These are phyloP conservation scores for Pteronotus mesoamericanus DNA, from an alignment of 2,797 vertebrate species.

Conservation along the genomic window DNA sequence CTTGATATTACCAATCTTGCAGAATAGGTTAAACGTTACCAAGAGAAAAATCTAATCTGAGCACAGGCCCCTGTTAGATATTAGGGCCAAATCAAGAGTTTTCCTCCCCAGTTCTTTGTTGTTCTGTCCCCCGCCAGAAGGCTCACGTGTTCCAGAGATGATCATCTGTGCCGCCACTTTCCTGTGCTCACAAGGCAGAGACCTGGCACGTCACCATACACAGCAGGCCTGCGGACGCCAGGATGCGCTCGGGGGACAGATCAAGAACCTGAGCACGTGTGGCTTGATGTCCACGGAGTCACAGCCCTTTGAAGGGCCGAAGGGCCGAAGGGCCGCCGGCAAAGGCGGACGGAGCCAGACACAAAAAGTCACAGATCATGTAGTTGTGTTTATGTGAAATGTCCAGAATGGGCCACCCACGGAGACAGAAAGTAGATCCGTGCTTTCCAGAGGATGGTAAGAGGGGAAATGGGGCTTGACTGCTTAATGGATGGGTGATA, in stretches of 20 bases:
- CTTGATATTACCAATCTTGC: background rate
- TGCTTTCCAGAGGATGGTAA: background rate
- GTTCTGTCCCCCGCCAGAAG: background rate
- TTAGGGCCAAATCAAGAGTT: background rate
- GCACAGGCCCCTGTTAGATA: background rate
- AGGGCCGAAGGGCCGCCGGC: background rate
- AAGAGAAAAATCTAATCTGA: background rate
- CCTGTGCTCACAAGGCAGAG: background rate
- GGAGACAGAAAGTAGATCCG: background rate
- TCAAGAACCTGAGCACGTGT: background rate
- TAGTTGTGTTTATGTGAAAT: background rate
- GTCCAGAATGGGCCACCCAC: too few species aligned
- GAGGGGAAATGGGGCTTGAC: too few species aligned
- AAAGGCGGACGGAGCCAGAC: background rate
- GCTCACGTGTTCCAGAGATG: background rate
- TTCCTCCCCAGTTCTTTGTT: background rate
- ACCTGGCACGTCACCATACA: background rate
- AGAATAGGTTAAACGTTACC: background rate
- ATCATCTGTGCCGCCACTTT: background rate
- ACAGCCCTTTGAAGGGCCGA: background rate
- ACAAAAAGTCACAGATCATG: background rate
- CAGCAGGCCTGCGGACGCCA: too few species aligned
- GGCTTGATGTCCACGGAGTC: background rate
- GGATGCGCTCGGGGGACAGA: background rate
- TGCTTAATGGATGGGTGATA: background rate